Evolutionary conservation across 2,888 invertebrate species (phyloP).

Genomic region (Imbricaverruca yamaguchii): DNA sequence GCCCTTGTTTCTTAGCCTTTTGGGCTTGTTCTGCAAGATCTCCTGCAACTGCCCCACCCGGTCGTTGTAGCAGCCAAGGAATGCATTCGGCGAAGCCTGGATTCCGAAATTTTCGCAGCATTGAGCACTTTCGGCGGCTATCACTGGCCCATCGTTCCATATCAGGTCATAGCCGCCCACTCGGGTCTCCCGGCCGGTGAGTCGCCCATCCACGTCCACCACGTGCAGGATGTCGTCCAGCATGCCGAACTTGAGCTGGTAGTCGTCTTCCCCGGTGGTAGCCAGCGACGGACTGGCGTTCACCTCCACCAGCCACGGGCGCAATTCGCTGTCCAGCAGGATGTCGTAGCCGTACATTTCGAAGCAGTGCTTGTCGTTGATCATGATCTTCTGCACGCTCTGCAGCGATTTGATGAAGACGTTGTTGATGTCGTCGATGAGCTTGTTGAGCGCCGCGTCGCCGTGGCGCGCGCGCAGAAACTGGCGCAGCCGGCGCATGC

Average conservation of each 20-base stretch:
- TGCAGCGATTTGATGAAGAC: slow-evolving; percentile 50
- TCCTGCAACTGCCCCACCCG: slow-evolving; percentile 32
- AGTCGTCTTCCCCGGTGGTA: slow-evolving; percentile 52
- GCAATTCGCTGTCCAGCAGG: slow-evolving; percentile 64
- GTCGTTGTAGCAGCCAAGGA: slow-evolving; percentile 34
- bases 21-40: not conserved
- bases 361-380: slow-evolving; percentile 59
- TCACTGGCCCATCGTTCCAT: slow-evolving; percentile 50
- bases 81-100: slow-evolving; percentile 34
- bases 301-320: slow-evolving; percentile 85
- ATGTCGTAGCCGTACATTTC: slow-evolving; percentile 90
- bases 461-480: slow-evolving; percentile 52
- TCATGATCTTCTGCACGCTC: slow-evolving; percentile 49
- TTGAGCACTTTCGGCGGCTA: not conserved
- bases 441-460: slow-evolving; percentile 42
- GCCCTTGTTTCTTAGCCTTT: not conserved
- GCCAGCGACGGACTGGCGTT: slow-evolving; percentile 72
- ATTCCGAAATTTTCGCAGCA: not conserved
- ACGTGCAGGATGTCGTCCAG: slow-evolving; percentile 53
- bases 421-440: slow-evolving; percentile 48
- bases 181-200: slow-evolving; percentile 50
- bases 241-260: slow-evolving; percentile 51
- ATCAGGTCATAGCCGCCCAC: slow-evolving; percentile 55
- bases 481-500: slow-evolving; percentile 47
- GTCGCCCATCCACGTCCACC: slow-evolving; percentile 50